Percentiles rank a stretch among this genome's conserved stretches.
These are phyloP conservation scores for Psophia crepitans DNA, from an alignment of 2,113 vertebrate species.

Conservation along the genomic window DNA sequence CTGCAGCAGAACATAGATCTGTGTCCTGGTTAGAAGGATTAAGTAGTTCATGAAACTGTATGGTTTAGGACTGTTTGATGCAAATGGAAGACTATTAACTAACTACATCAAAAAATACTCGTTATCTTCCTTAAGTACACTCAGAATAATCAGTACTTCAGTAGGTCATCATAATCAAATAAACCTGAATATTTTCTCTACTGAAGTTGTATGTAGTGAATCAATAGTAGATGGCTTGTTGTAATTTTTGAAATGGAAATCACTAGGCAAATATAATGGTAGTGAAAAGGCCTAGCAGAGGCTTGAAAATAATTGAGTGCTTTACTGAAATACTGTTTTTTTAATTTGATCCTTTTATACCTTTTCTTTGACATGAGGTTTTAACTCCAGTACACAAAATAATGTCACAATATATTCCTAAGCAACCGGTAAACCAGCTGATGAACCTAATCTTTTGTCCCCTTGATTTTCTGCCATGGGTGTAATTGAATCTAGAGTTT, in stretches of 20 bases:
- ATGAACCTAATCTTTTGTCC: neutral
- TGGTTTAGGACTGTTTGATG: neutral
- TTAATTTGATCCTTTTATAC: neutral
- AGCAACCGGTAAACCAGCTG: neutral
- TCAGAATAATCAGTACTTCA: neutral
- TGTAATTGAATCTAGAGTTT: neutral
- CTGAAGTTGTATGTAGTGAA: neutral
- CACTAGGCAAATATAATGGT: neutral
- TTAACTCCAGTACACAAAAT: neutral
- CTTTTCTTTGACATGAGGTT: neutral
- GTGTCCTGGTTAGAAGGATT: neutral
- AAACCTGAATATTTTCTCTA: neutral
- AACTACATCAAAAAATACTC: neutral
- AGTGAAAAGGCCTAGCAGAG: neutral
- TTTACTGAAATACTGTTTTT: neutral
- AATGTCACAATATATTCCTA: neutral
- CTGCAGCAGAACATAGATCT: neutral
- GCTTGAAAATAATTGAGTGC: neutral
- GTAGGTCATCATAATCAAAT: neutral
- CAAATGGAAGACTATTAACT: neutral
- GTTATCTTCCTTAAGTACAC: neutral
- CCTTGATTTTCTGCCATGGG: neutral
- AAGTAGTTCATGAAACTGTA: neutral
- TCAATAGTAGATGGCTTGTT: neutral
- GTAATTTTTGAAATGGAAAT: neutral